These are phyloP conservation scores for Propithecus perrieri DNA, from an alignment of 2,797 vertebrate species.

Conservation along the genomic window DNA sequence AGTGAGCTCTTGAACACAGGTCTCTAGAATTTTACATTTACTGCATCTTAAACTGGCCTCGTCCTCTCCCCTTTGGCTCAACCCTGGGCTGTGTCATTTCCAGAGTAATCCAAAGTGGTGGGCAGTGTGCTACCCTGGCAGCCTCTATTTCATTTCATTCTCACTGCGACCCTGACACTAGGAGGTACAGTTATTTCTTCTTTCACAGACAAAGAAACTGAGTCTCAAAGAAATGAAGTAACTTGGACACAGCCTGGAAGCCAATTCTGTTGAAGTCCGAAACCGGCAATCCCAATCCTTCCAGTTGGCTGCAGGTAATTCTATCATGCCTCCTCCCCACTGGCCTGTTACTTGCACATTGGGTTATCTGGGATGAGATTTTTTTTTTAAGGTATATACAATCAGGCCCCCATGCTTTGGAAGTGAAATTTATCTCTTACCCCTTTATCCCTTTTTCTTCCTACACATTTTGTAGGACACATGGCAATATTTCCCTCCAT, in stretches of 20 bases:
- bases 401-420: neutral
- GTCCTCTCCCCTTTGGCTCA: neutral
- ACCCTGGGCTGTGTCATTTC: neutral
- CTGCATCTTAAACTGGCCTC: neutral
- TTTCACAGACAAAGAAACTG: neutral
- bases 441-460: neutral
- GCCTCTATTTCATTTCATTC: neutral
- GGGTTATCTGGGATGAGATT: neutral
- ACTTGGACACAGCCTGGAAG: neutral
- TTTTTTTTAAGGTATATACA: neutral
- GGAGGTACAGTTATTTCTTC: neutral
- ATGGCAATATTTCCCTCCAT: neutral
- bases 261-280: neutral
- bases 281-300: neutral
- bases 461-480: neutral
- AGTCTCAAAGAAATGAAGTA: neutral
- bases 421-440: neutral
- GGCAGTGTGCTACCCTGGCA: neutral
- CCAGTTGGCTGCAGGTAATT: neutral
- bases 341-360: neutral
- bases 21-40: neutral
- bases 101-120: neutral
- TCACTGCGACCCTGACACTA: no score
- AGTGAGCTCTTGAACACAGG: neutral
- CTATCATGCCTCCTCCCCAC: neutral